Evolutionary conservation across 2,113 vertebrate species (phyloP), one percentile per base, ranked within the genome.

Genomic region (Mirounga angustirostris): DNA sequence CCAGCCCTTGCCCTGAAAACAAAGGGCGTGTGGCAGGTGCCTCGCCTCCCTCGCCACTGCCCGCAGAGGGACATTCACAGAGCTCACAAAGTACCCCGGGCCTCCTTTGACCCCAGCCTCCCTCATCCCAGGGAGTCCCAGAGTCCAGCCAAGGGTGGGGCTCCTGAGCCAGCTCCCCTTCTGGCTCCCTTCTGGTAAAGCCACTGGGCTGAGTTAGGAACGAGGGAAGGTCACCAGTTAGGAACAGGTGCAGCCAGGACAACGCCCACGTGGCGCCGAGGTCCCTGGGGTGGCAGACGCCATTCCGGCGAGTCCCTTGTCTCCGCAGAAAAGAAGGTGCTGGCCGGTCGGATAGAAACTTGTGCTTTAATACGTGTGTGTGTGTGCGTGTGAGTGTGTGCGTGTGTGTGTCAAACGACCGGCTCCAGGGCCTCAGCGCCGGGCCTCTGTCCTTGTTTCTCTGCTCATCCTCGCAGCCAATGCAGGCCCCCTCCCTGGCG

Each of bases 281-380:
- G 95, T 96, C 96, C 92, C 91, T 92, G 94, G 96, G 84, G 65
- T 46, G 92, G 54, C 2, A 0, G 94, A 26, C 0, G 14, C 93
- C 85, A 5, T 43, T 61, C 58, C 67, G 90, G 92, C 56, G 85
- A 59, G 76, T 96, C 96, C 74, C 94, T 84, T 61, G 89, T 95
- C 97, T 99, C 98, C 94, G 92, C 97, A 98, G 98, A 98, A 99
- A 99, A 98, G 98, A 98, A 99, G 98, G 98, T 99, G 98, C 98
- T 95, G 97, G 98, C 97, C 98, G 98, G 98, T 99, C 96, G 76
- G 87, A 98, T 99, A 99, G 98, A 99, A 99, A 99, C 98, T 99
- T 99, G 99, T 99, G 99, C 99, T 99, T 99, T 99, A 99, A 98
- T 99, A 98, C 95, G 94, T 95, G 91, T 97, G 94, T 91, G 95